A percentile compares a stretch with the other conserved stretches of the same genome.
Evolutionary conservation across 30 jellyfish, hydroid and myxozoan species (phyloP).

Genomic region (Aurelia sp.): DNA sequence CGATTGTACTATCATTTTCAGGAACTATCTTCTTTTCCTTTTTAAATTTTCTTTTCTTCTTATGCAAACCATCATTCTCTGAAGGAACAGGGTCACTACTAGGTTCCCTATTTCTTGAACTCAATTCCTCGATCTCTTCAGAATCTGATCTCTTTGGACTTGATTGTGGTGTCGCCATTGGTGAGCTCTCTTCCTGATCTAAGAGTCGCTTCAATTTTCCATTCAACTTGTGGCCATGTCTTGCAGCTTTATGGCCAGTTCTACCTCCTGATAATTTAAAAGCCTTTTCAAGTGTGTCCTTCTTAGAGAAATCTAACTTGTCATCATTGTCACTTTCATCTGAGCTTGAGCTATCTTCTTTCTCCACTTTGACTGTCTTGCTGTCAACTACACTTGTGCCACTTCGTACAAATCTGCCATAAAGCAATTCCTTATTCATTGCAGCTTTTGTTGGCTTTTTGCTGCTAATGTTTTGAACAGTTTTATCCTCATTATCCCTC

Average conservation of each 20-base stretch:
- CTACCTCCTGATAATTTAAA: slow-evolving; percentile 83
- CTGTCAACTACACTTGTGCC: slow-evolving; percentile 54
- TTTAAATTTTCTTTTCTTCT: too few species aligned
- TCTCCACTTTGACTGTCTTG: slow-evolving; percentile 10
- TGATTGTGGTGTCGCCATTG: slow-evolving; percentile 8
- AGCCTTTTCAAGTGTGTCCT: slow-evolving; percentile 83
- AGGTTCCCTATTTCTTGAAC: background rate
- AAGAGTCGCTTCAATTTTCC: slow-evolving; percentile 92
- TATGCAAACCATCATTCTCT: too few species aligned
- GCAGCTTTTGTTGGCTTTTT: slow-evolving; percentile 72
- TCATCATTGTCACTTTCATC: slow-evolving; percentile 37
- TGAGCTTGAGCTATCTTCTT: slow-evolving; percentile 6
- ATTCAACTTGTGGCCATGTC: slow-evolving; percentile 89
- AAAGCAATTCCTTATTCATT: slow-evolving; percentile 63
- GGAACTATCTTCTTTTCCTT: too few species aligned
- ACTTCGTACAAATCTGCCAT: slow-evolving; percentile 85
- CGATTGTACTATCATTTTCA: too few species aligned
- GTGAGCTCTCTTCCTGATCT: slow-evolving; percentile 68
- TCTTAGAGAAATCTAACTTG: slow-evolving; percentile 45
- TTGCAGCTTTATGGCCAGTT: slow-evolving; percentile 97
- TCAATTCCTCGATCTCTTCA: background rate
- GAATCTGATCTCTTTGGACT: slow-evolving; percentile 17
- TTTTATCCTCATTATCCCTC: slow-evolving; percentile 40
- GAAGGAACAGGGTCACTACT: too few species aligned
- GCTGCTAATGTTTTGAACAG: slow-evolving; percentile 39